Conservation (phyloP, 2,797 vertebrate species). For the Anas bernieri region DNA sequence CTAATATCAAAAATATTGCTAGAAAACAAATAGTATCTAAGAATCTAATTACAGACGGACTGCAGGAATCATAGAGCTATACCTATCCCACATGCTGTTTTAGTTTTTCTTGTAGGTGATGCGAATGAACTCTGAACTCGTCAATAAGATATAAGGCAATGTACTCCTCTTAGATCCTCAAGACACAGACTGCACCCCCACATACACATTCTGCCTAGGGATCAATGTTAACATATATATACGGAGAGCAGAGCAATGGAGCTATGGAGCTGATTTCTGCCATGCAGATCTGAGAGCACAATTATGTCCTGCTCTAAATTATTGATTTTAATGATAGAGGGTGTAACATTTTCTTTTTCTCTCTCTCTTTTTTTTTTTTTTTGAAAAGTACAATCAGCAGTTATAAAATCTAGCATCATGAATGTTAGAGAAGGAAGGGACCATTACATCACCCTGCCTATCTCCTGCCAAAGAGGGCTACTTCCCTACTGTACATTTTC, state of each 20-base stretch:
- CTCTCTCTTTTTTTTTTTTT: neutral
- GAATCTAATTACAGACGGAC: neutral
- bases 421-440: neutral
- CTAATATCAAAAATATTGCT: neutral
- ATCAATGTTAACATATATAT: neutral
- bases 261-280: neutral
- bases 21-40: neutral
- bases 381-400: neutral
- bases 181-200: neutral
- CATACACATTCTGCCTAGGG: neutral
- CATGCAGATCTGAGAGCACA: neutral
- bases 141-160: neutral
- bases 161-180: neutral
- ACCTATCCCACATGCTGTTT: neutral
- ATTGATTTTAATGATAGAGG: conserved; percentile 1
- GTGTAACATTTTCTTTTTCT: conserved; percentile 4
- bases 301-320: neutral
- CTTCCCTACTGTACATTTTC: neutral
- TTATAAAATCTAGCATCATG: conserved; percentile 3
- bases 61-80: neutral
- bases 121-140: neutral
- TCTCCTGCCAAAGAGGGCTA: neutral
- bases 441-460: neutral
- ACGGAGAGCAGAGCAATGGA: neutral
- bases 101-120: neutral